Base-by-base conservation (phyloP, 2,113 vertebrate genomes). In the Xiphophorus maculatus region DNA sequence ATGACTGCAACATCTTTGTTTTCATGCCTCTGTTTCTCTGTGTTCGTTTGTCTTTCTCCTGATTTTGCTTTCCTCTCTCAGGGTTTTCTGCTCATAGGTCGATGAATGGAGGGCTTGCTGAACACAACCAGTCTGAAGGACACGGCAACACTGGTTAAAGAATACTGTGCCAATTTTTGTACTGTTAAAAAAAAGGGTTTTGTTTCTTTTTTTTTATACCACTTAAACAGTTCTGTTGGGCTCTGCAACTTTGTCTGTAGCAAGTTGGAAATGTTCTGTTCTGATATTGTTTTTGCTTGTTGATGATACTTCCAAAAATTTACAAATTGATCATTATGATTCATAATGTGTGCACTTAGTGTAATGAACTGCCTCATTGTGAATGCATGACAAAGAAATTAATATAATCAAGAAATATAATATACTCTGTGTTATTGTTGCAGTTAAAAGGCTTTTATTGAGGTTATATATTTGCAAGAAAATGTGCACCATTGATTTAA, bases 81-180 rank as follows among this genome's bases (percentile, higher is more conserved):
- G 95, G 92, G 95, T 95, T 80, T 95, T 95, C 90, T 95, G 94
- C 87, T 93, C 89, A 14, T 95, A 95, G 87, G 85, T 84, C 33
- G 10, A 7, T 63, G 60, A 85, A 83, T 77, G 40, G 13, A 69
- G 15, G 22, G 73, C 72, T 84, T 84, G 87, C 74, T 64, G 83
- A 82, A 69, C n/a, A 72, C 71, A 76, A 81, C 81, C 81, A 77
- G 71, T 83, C 68, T 70, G 73, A 83, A 87, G 69, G 87, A 78
- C 67, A 40, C 76, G 37, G 76, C 79, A 51, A 71, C 69, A 66
- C 89, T 84, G 90, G 81, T 90, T 91, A 63, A 84, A 91, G 74
- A 92, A 95, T 93, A 95, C 93, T 94, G 93, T 95, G 93, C 92
- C 91, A 93, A 94, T 84, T 94, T 95, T 94, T 93, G 73, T 93